phyloP scores from a whole-genome alignment of 2,797 vertebrate genomes.

The Gymnoscopelus microlampas region DNA sequence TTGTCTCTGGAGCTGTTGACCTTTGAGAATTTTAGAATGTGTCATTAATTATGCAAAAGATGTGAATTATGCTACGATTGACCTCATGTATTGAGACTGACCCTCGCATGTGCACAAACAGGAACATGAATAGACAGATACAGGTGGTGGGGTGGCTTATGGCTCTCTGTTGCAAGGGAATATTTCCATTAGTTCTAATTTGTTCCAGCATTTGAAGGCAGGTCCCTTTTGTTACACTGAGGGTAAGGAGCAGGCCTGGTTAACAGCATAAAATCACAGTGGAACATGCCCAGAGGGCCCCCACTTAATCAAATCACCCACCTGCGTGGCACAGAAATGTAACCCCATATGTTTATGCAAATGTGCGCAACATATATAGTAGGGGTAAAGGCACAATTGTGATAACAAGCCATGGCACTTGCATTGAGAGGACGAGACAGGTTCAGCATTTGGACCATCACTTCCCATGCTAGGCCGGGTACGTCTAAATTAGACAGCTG shows the following conservation, averaged over 20 bases:
- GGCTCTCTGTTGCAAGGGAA: slow-evolving; percentile 39
- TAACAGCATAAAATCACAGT: slow-evolving; percentile 44
- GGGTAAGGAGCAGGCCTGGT: slow-evolving; percentile 22
- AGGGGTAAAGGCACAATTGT: slow-evolving; percentile 12
- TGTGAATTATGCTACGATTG: slow-evolving; percentile 8
- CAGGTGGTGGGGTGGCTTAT: slow-evolving; percentile 21
- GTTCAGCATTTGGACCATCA: slow-evolving; percentile 31
- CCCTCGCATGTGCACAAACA: slow-evolving; percentile 29
- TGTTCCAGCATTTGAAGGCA: slow-evolving; percentile 51
- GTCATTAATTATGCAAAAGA: slow-evolving; percentile 56
- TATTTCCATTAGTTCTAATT: slow-evolving; percentile 59
- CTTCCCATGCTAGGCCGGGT: slow-evolving; percentile 19
- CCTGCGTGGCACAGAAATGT: slow-evolving; percentile 35
- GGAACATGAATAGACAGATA: not conserved
- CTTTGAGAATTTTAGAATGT: slow-evolving; percentile 55
- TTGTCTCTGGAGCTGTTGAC: slow-evolving; percentile 54
- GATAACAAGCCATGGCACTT: slow-evolving; percentile 49
- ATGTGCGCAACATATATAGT: slow-evolving; percentile 40
- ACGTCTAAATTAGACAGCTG: slow-evolving; percentile 33
- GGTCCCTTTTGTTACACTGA: slow-evolving; percentile 26
- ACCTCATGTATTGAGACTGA: slow-evolving; percentile 40
- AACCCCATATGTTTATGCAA: slow-evolving; percentile 42
- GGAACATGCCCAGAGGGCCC: slow-evolving; percentile 20
- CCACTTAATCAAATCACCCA: slow-evolving; percentile 50
- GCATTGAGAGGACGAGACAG: slow-evolving; percentile 12